Percentiles rank a stretch among this genome's conserved stretches.
phyloP scores from a whole-genome alignment of 2,797 vertebrate genomes.

The Oreortyx pictus region DNA sequence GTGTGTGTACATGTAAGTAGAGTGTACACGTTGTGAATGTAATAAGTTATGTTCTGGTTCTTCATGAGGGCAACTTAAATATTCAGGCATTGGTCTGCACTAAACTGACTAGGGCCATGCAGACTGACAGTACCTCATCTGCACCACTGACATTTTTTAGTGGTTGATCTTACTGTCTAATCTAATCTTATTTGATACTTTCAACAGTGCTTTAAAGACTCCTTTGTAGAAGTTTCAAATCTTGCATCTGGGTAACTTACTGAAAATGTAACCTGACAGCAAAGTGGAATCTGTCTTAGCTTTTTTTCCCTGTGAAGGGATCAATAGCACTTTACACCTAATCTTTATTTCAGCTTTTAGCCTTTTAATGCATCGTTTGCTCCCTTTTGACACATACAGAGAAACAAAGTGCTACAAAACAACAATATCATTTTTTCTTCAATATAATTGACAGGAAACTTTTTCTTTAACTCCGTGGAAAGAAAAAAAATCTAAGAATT shows the following conservation, averaged over 20 bases:
- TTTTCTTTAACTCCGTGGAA: slow-evolving; percentile 44
- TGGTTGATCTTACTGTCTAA: slow-evolving; percentile 7
- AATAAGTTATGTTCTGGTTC: not conserved
- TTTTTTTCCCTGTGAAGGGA: slow-evolving; percentile 68
- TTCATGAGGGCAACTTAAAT: not conserved
- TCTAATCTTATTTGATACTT: slow-evolving; percentile 41
- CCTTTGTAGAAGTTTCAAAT: slow-evolving; percentile 54
- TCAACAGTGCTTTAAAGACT: slow-evolving; percentile 54
- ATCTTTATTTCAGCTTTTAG: slow-evolving; percentile 78
- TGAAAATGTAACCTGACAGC: slow-evolving; percentile 77
- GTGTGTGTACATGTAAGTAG: not conserved
- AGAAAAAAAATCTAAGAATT: slow-evolving; percentile 66
- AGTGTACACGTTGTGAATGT: not conserved
- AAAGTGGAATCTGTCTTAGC: slow-evolving; percentile 61
- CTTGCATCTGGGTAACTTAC: slow-evolving; percentile 53
- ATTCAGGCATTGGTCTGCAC: not conserved
- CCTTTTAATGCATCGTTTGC: slow-evolving; percentile 77
- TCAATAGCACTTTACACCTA: slow-evolving; percentile 82
- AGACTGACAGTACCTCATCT: not conserved
- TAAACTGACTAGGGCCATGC: not conserved
- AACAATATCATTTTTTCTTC: slow-evolving; percentile 71
- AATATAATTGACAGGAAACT: slow-evolving; percentile 66
- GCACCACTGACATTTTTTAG: slow-evolving; percentile 14
- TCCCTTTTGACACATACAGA: slow-evolving; percentile 75
- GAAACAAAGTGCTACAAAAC: slow-evolving; percentile 61